A percentile compares a stretch with the other conserved stretches of the same genome.
Evolutionary conservation across 53 echinoderm and acorn worm genomes (phyloP).

Genomic region (Apostichopus leukothele): DNA sequence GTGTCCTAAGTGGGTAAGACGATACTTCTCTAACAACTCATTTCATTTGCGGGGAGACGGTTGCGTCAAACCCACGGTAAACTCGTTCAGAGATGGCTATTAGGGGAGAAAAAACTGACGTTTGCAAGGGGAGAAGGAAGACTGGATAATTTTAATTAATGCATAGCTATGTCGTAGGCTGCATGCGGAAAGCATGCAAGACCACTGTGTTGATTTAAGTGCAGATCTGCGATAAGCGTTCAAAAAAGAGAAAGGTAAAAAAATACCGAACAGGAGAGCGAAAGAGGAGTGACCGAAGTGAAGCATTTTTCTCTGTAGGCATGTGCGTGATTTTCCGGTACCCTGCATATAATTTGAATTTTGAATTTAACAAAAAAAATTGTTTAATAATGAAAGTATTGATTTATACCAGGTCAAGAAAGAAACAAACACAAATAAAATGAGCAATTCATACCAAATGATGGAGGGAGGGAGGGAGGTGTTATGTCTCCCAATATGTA

Average conservation of each 20-base stretch:
- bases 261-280: background rate
- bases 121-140: slow-evolving; percentile 1
- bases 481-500: too few species aligned
- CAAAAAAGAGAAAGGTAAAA: background rate
- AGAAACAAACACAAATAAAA: too few species aligned
- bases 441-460: too few species aligned
- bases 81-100: slow-evolving; percentile 31
- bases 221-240: background rate
- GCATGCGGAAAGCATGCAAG: background rate
- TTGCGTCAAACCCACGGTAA: slow-evolving; percentile 22
- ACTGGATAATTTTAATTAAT: slow-evolving; percentile 41
- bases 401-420: too few species aligned
- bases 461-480: too few species aligned
- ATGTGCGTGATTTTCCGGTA: background rate
- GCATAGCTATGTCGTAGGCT: background rate
- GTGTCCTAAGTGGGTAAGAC: slow-evolving; percentile 41
- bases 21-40: slow-evolving; percentile 42
- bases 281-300: background rate
- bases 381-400: too few species aligned
- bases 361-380: too few species aligned
- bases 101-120: slow-evolving; percentile 18
- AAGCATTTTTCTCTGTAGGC: background rate
- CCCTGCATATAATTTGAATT: background rate
- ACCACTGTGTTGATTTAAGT: slow-evolving; percentile 14
- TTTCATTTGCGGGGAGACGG: slow-evolving; percentile 29